Evolutionary conservation across 1,140 invertebrate species (phyloP).

Genomic region (Ceratina japonica): DNA sequence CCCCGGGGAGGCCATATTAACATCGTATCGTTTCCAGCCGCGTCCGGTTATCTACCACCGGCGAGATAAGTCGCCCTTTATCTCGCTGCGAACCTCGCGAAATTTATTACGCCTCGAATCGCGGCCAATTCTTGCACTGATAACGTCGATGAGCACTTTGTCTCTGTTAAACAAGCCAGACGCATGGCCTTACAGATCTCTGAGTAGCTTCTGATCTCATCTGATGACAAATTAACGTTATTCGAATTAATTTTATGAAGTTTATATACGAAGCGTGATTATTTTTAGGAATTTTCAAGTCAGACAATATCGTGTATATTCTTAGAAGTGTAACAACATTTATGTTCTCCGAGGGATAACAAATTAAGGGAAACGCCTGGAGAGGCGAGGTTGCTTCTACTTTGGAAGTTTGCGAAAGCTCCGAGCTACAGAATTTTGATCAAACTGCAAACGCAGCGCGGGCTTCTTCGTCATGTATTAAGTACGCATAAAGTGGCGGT

Average conservation of each 20-base stretch:
- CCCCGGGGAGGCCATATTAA: slow-evolving; percentile 39
- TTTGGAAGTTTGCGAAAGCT: slow-evolving; percentile 18
- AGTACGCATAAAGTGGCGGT: slow-evolving; percentile 25
- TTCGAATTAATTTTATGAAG: neutral
- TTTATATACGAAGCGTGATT: no score
- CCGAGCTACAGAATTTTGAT: slow-evolving; percentile 53
- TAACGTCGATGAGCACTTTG: slow-evolving; percentile 21
- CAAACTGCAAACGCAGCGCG: slow-evolving; percentile 18
- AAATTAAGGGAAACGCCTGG: slow-evolving; percentile 5
- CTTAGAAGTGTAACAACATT: no score
- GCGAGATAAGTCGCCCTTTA: slow-evolving; percentile 46
- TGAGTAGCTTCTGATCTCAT: no score
- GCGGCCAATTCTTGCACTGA: neutral
- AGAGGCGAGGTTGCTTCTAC: neutral
- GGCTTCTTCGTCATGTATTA: slow-evolving; percentile 32
- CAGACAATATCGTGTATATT: no score
- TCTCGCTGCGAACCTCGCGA: slow-evolving; percentile 18
- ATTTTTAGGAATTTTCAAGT: no score
- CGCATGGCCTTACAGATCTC: neutral
- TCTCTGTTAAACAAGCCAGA: neutral
- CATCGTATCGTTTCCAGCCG: slow-evolving; percentile 10
- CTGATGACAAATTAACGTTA: neutral
- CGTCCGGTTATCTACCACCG: slow-evolving; percentile 36
- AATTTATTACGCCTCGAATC: slow-evolving; percentile 43
- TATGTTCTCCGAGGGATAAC: neutral